Percentiles rank a stretch among this genome's conserved stretches.
Conservation (phyloP, 2,888 invertebrate species). For the Monochamus alternatus region DNA sequence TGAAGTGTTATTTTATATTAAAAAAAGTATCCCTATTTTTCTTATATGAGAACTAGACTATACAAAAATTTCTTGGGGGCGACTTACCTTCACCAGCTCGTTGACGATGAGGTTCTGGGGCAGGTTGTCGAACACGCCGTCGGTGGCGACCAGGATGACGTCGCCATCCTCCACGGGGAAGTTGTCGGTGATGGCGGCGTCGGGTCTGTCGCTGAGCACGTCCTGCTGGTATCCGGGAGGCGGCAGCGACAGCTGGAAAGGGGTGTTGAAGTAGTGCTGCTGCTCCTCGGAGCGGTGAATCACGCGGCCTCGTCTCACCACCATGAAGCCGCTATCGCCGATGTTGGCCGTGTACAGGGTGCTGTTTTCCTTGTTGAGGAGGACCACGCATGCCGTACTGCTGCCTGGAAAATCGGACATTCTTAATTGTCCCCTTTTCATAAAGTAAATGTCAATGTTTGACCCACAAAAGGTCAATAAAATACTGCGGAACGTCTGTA, state of each 20-base stretch:
- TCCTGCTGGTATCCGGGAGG: constrained; percentile 91
- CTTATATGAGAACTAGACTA: too few species aligned
- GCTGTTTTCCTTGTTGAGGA: constrained; percentile 91
- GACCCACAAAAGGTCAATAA: too few species aligned
- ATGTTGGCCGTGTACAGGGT: constrained; percentile 97
- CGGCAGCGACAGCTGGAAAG: constrained; percentile 95
- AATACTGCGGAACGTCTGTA: too few species aligned
- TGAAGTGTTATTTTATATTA: too few species aligned
- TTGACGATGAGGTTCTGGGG: constrained; percentile 92
- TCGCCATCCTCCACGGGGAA: constrained; percentile 94
- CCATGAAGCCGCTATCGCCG: constrained; percentile 98
- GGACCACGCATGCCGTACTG: constrained; percentile 97
- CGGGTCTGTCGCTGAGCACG: constrained; percentile 94
- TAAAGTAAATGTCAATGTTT: too few species aligned
- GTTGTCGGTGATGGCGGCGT: constrained; percentile 90
- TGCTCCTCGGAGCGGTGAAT: constrained; percentile 97
- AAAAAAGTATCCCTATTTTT: too few species aligned
- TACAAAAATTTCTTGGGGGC: too few species aligned
- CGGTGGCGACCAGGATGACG: constrained; percentile 95
- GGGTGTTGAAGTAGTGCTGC: constrained; percentile 99
- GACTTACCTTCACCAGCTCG: constrained; percentile 81
- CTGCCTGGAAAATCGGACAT: constrained; percentile 79
- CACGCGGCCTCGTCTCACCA: constrained; percentile 89
- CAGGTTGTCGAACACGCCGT: constrained; percentile 99
- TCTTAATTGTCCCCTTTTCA: too few species aligned